A percentile compares a stretch with the other conserved stretches of the same genome.
Evolutionary conservation across 2,797 vertebrate species (phyloP).

Genomic region (Apogon talboti): DNA sequence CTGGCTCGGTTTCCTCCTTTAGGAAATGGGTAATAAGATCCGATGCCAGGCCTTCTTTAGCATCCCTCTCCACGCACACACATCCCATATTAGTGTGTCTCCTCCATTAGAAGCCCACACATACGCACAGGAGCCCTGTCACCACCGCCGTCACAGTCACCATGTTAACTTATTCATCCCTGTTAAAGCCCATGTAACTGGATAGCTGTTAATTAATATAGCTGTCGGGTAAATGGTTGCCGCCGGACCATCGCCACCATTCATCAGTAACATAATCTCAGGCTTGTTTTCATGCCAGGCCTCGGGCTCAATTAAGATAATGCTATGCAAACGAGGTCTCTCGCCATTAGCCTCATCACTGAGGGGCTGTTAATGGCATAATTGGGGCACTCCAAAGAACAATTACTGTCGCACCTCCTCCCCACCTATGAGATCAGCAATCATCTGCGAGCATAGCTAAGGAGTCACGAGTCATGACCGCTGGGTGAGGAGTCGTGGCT

Average conservation of each 20-base stretch:
- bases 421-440: conserved; percentile 84
- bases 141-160: conserved; percentile 71
- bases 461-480: conserved; percentile 54
- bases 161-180: conserved; percentile 85
- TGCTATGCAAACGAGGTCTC: conserved; percentile 96
- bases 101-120: conserved; percentile 68
- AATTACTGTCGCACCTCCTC: conserved; percentile 87
- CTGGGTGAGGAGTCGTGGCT: conserved; percentile 32
- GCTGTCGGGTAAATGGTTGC: conserved; percentile 92
- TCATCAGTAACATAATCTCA: conserved; percentile 91
- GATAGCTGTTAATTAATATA: conserved; percentile 97
- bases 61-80: conserved; percentile 46
- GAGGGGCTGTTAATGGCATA: conserved; percentile 92
- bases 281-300: conserved; percentile 82
- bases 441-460: conserved; percentile 86
- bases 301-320: conserved; percentile 96
- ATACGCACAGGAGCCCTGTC: conserved; percentile 69
- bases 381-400: conserved; percentile 93
- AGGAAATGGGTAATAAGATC: conserved; percentile 82
- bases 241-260: conserved; percentile 88
- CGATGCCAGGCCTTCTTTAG: conserved; percentile 70
- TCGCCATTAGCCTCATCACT: conserved; percentile 90
- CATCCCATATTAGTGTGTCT: conserved; percentile 55
- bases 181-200: conserved; percentile 89
- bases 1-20: conserved; percentile 80